Evolutionary conservation across 2,888 invertebrate genomes (phyloP), one percentile per base, ranked within the genome.

Genomic region (Horisme vitalbata): DNA sequence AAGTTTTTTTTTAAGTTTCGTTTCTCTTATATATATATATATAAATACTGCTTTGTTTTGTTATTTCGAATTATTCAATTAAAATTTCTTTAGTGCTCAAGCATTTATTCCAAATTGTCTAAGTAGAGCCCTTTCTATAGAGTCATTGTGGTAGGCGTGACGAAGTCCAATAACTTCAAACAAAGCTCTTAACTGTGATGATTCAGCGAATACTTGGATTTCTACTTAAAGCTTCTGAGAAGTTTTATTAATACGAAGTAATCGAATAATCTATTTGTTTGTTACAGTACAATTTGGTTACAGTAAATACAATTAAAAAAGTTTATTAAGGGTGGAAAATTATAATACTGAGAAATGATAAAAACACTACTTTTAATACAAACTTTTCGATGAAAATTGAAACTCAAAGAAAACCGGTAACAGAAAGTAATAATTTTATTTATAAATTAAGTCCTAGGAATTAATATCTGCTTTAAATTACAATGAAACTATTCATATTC

Each of bases 181-280:
- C 82, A 83, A 83, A 76, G 79, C 83, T 83, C 75, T 84, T 83
- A 83, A 78, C 63, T 71, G 52, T 68, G 70, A 82, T 85, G 86
- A 85, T 74, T 65, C 43, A 57, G 82, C 85, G 50, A 66, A 46
- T 47, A 21, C 34, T 38, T 12, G n/a, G 10, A 54, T 44, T 41
- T 39, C 65, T 55, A 61, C 58, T 31, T 32, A 21, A 43, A 41
- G 46, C 44, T 57, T 57, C 45, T 47, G 49, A 31, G 24, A 45
- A 38, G 23, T 36, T 39, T 28, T 41, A 32, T 36, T 38, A 5
- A 11, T 11, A 21, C 20, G 43, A 27, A 32, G 24, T 41, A 37
- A 37, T 48, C 13, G 30, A 43, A 23, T 35, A 24, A 12, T 28
- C 12, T 20, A 24, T n/a, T n/a, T n/a, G n/a, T n/a, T n/a, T n/a